Conservation (phyloP, 2,888 invertebrate species). For the Diaprepes abbreviatus region DNA sequence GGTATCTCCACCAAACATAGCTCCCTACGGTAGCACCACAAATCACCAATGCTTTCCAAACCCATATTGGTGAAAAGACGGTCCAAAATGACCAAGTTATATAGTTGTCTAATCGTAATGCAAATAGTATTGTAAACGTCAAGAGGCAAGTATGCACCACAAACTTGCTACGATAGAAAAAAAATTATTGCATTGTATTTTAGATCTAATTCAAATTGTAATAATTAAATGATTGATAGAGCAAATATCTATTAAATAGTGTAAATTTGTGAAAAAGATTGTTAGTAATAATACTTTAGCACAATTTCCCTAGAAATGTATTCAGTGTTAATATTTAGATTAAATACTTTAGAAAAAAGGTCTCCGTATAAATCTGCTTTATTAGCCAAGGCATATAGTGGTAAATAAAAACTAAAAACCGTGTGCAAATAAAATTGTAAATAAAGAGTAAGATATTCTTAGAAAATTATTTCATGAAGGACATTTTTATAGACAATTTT, state of each 20-base stretch:
- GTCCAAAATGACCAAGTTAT: conserved; percentile 97
- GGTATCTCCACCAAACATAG: conserved; percentile 96
- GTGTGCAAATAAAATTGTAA: conserved; percentile 42
- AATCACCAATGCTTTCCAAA: conserved; percentile 95
- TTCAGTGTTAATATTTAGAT: no score
- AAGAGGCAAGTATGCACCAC: conserved; percentile 94
- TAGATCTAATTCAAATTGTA: no score
- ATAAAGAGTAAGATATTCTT: not conserved
- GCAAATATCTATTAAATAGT: no score
- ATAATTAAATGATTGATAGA: no score
- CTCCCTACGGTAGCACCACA: conserved; percentile 92
- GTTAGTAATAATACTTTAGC: no score
- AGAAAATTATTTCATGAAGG: not conserved
- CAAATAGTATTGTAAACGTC: conserved; percentile 91
- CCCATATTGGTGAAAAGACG: conserved; percentile 96
- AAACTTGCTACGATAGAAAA: conserved; percentile 96
- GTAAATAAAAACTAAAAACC: conserved; percentile 34
- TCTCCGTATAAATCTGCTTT: not conserved
- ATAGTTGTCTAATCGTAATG: conserved; percentile 89
- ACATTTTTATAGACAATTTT: not conserved
- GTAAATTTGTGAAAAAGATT: no score
- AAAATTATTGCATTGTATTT: no score
- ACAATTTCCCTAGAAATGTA: no score
- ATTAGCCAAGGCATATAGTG: conserved; percentile 12
- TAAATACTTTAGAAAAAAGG: no score